Evolutionary conservation across 1,140 invertebrate genomes (phyloP), one percentile per base, ranked within the genome.

Genomic region (Drosophila quadrilineata): DNA sequence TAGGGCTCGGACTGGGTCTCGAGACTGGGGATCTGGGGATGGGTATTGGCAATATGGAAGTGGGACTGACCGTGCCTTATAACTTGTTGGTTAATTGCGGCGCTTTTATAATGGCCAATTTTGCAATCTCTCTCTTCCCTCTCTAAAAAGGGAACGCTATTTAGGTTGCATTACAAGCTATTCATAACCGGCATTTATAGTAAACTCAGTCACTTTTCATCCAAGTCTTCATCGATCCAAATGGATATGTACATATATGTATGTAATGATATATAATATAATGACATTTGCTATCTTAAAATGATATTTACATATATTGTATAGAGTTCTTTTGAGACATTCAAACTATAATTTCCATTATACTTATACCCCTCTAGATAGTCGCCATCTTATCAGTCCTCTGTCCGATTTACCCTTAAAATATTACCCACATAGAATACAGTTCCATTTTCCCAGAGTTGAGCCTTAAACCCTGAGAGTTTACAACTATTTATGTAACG

Each of bases 61-160:
- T n/a, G n/a, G n/a, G 48, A 48, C 57, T 24, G 5, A 31, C 77
- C 60, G 58, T 69, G 40, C 28, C 24, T 36, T 64, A 71, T 77
- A 66, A 76, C 79, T 84, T 52, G 59, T 71, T 70, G 56, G 69
- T 73, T 73, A 64, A 74, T 74, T 36, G 70, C 54, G 16, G 2
- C 21, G 26, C 26, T 56, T 63, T 62, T 53, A 52, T 40, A 41
- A 16, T 28, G 36, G 19, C 48, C 40, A 40, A 29, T 40, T 17
- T 29, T 40, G 40, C 35, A 45, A 19, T 48, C 36, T 49, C 8
- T 12, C 28, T 10, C 3, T n/a, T n/a, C 3, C 21, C 9, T 22
- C 2, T 10, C 3, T 24, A 6, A 24, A 43, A 12, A 41, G 52
- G 26, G 36, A 12, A 29, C 4, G 5, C 3, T 21, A 41, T 53